phyloP scores from a whole-genome alignment of 2,888 invertebrate species.

The Rhodophaea formosa region DNA sequence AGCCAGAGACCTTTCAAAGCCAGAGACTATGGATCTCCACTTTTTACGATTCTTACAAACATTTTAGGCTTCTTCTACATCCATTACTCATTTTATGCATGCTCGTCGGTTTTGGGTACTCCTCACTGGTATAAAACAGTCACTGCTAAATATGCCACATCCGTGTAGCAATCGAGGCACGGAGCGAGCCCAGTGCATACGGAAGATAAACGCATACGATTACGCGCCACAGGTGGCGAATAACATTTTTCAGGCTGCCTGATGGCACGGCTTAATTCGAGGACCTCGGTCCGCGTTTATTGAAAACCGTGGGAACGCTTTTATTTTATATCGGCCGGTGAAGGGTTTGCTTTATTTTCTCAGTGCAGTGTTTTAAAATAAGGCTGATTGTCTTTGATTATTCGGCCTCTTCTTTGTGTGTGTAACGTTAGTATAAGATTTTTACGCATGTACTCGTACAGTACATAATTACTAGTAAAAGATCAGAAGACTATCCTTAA shows the following conservation, averaged over 20 bases:
- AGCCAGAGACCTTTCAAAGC: too few relatives aligned
- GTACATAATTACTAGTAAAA: too few relatives aligned
- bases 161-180: constrained; percentile 37
- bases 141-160: constrained; percentile 35
- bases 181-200: constrained; percentile 56
- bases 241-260: constrained; percentile 78
- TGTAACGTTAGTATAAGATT: too few relatives aligned
- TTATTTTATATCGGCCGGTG: constrained; percentile 32
- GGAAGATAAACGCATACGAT: constrained; percentile 79
- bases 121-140: neutral
- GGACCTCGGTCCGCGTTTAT: constrained; percentile 67
- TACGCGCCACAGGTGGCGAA: constrained; percentile 78
- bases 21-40: too few relatives aligned
- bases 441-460: too few relatives aligned
- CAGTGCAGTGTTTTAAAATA: neutral
- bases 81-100: too few relatives aligned
- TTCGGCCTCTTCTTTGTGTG: too few relatives aligned
- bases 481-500: too few relatives aligned
- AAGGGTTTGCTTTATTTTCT: constrained; percentile 24
- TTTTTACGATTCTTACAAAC: too few relatives aligned
- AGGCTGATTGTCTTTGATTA: constrained; percentile 20
- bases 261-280: constrained; percentile 65
- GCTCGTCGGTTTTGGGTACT: too few relatives aligned
- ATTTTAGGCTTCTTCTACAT: too few relatives aligned
- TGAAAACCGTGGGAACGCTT: constrained; percentile 62